Evolutionary conservation across 2,888 invertebrate species (phyloP), one percentile per base, ranked within the genome.

Genomic region (Tridacna gigas): DNA sequence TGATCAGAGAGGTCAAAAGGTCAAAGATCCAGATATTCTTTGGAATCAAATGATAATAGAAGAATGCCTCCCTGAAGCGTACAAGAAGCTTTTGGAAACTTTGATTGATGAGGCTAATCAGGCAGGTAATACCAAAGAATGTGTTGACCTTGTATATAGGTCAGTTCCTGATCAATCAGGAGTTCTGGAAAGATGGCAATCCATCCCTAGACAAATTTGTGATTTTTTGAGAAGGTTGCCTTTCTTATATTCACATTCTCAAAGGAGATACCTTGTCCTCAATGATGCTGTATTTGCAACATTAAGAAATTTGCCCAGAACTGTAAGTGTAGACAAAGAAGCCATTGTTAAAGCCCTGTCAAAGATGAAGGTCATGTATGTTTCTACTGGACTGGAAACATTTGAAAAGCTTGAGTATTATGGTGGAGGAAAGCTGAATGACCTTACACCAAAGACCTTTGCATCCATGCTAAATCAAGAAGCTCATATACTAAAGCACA

Each of bases 31-130:
- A 63, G 69, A 86, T 11, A 86, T 91, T 48, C 69, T 84, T 26
- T 94, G 94, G 94, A 94, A 94, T 85, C 82, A 89, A 25, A 86
- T 87, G 18, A 79, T 94, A 15, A 83, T 92, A 22, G 75, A 78
- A 37, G 92, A 93, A 81, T 88, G 92, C 5, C 69, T 93, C 0
- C 91, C 92, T 5, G 63, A 73, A 65, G 89, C 89, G 5, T 92
- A 91, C 56, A 74, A 81, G 48, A 66, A 79, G 12, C 48, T 56
- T 56, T 18, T 74, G 4, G 20, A 60, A 18, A 20, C 13, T 7
- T 28, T 60, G 9, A 15, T 74, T 0, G 22, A 18, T 11, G 26
- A 60, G 48, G 25, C 74, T 11, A 74, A 66, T 51, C 12, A 69
- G 48, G 56, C 75, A 26, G 65, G 73, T 61, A 83, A 82, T 73